Conservation (phyloP, 2,113 vertebrate genomes). For the Brachyistius frenatus region DNA sequence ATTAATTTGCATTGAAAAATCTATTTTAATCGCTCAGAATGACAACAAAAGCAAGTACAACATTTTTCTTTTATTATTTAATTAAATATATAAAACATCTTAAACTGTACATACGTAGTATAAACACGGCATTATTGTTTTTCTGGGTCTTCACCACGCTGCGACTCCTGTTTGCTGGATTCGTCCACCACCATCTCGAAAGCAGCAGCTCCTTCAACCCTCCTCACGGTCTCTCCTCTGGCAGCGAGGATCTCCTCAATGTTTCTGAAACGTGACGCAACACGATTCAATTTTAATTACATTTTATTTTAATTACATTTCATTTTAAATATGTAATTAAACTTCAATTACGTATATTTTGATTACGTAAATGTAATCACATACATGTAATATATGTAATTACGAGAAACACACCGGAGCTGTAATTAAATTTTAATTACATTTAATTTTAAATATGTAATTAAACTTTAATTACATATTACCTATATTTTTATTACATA, state of each 20-base stretch:
- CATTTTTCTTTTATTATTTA: constrained; percentile 33
- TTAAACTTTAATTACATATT: too few relatives aligned
- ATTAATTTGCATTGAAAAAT: too few relatives aligned
- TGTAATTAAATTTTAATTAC: too few relatives aligned
- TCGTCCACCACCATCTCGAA: constrained; percentile 86
- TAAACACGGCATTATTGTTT: constrained; percentile 53
- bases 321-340: too few relatives aligned
- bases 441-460: too few relatives aligned
- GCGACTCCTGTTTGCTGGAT: constrained; percentile 42
- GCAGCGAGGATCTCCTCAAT: constrained; percentile 96
- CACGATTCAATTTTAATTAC: neutral
- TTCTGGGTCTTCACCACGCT: constrained; percentile 35
- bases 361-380: too few relatives aligned
- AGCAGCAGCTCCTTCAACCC: constrained; percentile 82
- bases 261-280: constrained; percentile 83
- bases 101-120: constrained; percentile 7
- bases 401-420: too few relatives aligned
- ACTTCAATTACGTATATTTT: too few relatives aligned
- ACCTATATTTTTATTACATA: too few relatives aligned
- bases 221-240: constrained; percentile 90
- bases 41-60: neutral
- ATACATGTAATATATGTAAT: too few relatives aligned
- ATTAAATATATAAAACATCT: constrained; percentile 11
- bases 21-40: neutral
- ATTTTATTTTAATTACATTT: too few relatives aligned